These are phyloP conservation scores for Dipodomys stephensi DNA, from an alignment of 2,113 vertebrate genomes.

Conservation along the genomic window DNA sequence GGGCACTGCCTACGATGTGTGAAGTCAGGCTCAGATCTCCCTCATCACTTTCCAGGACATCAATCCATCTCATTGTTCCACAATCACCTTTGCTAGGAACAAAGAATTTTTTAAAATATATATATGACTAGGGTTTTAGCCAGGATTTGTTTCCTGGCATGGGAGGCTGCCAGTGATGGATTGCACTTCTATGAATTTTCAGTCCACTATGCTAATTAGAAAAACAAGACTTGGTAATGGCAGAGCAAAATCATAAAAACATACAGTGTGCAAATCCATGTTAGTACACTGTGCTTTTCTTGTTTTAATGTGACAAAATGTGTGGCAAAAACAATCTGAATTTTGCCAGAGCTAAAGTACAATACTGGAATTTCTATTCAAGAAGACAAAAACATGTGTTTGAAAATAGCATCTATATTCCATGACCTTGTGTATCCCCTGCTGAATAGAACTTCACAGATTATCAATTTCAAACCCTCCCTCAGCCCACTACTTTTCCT, in stretches of 20 bases:
- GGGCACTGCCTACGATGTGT: background rate
- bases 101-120: slow-evolving; percentile 54
- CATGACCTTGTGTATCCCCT: background rate
- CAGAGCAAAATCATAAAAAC: slow-evolving; percentile 34
- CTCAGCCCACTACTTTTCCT: background rate
- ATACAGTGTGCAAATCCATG: slow-evolving; percentile 36
- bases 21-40: background rate
- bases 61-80: slow-evolving; percentile 57
- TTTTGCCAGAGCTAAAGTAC: slow-evolving; percentile 24
- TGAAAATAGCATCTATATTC: background rate
- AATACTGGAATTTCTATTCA: background rate
- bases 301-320: slow-evolving; percentile 29
- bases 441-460: slow-evolving; percentile 9
- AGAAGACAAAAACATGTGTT: background rate
- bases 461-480: background rate
- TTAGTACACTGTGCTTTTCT: slow-evolving; percentile 9
- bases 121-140: background rate
- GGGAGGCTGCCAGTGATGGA: background rate
- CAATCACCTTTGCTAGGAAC: slow-evolving; percentile 47
- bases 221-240: background rate
- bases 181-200: slow-evolving; percentile 14
- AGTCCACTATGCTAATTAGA: slow-evolving; percentile 1
- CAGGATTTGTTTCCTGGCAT: slow-evolving; percentile 19
- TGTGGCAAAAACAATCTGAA: slow-evolving; percentile 41
- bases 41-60: slow-evolving; percentile 62